Percentiles rank a stretch among this genome's conserved stretches.
These are phyloP conservation scores for Drosophila falleni DNA, from an alignment of 2,888 invertebrate species.

Conservation along the genomic window DNA sequence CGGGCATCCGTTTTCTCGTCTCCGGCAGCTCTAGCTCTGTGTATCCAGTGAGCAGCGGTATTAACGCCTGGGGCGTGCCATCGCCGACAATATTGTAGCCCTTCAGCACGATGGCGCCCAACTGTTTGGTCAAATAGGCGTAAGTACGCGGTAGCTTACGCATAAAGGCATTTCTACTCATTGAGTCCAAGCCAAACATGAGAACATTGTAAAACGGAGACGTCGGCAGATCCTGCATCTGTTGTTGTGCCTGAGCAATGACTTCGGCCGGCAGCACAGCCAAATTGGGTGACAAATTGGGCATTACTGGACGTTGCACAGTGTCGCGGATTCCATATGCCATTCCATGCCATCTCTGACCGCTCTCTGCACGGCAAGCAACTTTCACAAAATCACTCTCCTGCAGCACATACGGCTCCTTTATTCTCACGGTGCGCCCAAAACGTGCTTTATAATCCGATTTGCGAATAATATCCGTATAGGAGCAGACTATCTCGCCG, in stretches of 20 bases:
- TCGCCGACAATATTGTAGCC: slow-evolving; percentile 95
- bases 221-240: slow-evolving; percentile 55
- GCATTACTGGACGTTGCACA: slow-evolving; percentile 77
- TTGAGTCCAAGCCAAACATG: slow-evolving; percentile 95
- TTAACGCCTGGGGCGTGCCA: slow-evolving; percentile 94
- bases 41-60: slow-evolving; percentile 94
- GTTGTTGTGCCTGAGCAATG: slow-evolving; percentile 65
- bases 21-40: slow-evolving; percentile 95
- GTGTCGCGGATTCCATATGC: slow-evolving; percentile 87
- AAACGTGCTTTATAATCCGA: slow-evolving; percentile 88
- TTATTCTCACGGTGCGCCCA: slow-evolving; percentile 86
- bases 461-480: slow-evolving; percentile 90
- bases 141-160: slow-evolving; percentile 92
- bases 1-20: slow-evolving; percentile 89
- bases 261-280: slow-evolving; percentile 61
- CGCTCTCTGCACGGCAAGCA: slow-evolving; percentile 86
- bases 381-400: slow-evolving; percentile 91
- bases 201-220: slow-evolving; percentile 88
- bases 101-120: slow-evolving; percentile 89
- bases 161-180: slow-evolving; percentile 93
- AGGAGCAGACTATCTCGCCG: slow-evolving; percentile 86
- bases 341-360: slow-evolving; percentile 88
- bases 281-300: slow-evolving; percentile 66
- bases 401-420: slow-evolving; percentile 88
- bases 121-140: slow-evolving; percentile 88